phyloP scores from a whole-genome alignment of 2,888 invertebrate genomes.

The Rotaria macrura region DNA sequence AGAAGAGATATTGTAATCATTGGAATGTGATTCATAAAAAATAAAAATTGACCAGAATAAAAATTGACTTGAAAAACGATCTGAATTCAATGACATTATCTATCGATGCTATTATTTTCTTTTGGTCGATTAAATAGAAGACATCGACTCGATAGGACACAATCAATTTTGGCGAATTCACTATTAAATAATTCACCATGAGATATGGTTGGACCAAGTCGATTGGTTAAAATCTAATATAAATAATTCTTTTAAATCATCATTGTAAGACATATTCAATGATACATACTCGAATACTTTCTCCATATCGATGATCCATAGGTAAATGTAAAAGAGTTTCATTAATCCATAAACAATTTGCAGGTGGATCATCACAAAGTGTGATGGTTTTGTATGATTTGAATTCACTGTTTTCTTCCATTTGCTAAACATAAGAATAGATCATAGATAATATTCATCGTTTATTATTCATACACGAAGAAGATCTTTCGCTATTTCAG shows the following conservation, averaged over 20 bases:
- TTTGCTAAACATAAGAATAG: not conserved
- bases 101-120: not conserved
- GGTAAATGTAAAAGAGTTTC: constrained; percentile 22
- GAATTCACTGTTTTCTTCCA: constrained; percentile 31
- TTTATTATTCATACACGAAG: constrained; percentile 56
- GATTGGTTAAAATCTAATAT: not conserved
- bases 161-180: constrained; percentile 19
- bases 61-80: not conserved
- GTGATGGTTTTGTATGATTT: constrained; percentile 27
- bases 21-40: not conserved
- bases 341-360: constrained; percentile 29
- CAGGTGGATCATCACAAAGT: not conserved
- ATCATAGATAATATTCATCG: too few species aligned
- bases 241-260: not conserved
- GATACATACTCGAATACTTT: not conserved
- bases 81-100: not conserved
- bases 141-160: not conserved
- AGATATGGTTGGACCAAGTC: not conserved
- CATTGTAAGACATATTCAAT: not conserved
- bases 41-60: constrained; percentile 3
- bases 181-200: not conserved
- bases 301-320: not conserved
- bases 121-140: constrained; percentile 18
- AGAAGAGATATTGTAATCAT: not conserved
- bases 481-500: constrained; percentile 71